These are phyloP conservation scores for Rallus limicola DNA, from an alignment of 2,113 vertebrate genomes.

Conservation along the genomic window DNA sequence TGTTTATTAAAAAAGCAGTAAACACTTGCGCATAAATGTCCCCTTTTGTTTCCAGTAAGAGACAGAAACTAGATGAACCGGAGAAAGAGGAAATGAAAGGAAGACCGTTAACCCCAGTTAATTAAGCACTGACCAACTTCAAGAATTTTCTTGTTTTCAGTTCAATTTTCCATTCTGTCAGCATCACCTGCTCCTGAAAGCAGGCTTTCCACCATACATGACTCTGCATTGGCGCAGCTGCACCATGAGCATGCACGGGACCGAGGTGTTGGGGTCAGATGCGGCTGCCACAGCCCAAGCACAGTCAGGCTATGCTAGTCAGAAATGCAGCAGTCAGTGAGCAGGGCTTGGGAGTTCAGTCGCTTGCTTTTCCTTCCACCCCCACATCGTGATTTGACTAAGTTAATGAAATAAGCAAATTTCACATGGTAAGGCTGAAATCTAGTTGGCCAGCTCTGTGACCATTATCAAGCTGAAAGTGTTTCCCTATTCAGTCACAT, in stretches of 20 bases:
- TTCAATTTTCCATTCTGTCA: neutral
- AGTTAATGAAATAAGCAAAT: neutral
- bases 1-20: neutral
- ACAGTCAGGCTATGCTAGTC: neutral
- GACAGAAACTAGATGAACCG: neutral
- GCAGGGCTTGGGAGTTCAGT: neutral
- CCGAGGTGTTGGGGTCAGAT: neutral
- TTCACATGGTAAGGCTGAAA: neutral
- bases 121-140: neutral
- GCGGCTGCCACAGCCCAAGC: neutral
- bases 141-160: neutral
- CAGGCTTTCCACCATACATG: neutral
- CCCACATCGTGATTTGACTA: neutral
- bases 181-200: neutral
- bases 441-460: neutral
- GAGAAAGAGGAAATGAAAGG: neutral
- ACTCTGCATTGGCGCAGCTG: neutral
- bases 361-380: neutral
- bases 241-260: accelerated
- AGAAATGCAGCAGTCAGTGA: neutral
- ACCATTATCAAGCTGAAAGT: neutral
- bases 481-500: neutral
- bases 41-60: neutral
- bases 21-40: neutral
- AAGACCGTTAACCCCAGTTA: accelerated